Conservation (phyloP, 2,797 vertebrate species). For the Philypnodon macrostomus region DNA sequence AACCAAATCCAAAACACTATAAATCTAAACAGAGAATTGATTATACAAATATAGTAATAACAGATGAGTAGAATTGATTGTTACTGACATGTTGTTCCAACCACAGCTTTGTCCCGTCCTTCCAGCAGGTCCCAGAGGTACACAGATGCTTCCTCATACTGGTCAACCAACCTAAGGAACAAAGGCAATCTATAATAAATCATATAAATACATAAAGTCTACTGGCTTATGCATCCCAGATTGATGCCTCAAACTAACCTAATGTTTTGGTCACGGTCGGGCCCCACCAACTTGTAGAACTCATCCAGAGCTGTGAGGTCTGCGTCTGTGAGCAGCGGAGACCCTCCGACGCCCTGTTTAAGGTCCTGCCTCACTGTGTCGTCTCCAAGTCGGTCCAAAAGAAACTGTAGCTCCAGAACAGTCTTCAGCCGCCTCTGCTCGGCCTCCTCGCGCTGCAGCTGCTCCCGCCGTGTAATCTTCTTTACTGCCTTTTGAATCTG, state of each 20-base stretch:
- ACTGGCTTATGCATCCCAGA: not conserved
- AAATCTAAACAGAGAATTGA: too few relatives aligned
- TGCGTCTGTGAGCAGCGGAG: conserved; percentile 82
- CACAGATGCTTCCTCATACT: conserved; percentile 91
- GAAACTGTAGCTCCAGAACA: conserved; percentile 89
- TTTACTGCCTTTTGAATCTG: conserved; percentile 96
- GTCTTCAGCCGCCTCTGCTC: conserved; percentile 92
- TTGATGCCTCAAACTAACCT: conserved; percentile 71
- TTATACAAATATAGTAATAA: too few relatives aligned
- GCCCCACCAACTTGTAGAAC: conserved; percentile 94
- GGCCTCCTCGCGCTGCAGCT: conserved; percentile 91
- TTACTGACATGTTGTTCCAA: conserved; percentile 95
- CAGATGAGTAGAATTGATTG: too few relatives aligned
- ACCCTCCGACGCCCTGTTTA: conserved; percentile 83
- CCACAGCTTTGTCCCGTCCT: conserved; percentile 90
- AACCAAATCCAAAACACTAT: too few relatives aligned
- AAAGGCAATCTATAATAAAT: not conserved
- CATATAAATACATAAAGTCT: not conserved
- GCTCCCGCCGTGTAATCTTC: conserved; percentile 92
- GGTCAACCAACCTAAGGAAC: conserved; percentile 83
- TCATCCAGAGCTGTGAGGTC: conserved; percentile 88
- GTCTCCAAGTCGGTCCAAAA: conserved; percentile 91
- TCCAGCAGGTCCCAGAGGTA: conserved; percentile 95
- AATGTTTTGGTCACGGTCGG: conserved; percentile 88
- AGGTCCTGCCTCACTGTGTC: conserved; percentile 88